Evolutionary conservation across 2,888 invertebrate genomes (phyloP), one percentile per base, ranked within the genome.

Genomic region (Eilema sororculum): DNA sequence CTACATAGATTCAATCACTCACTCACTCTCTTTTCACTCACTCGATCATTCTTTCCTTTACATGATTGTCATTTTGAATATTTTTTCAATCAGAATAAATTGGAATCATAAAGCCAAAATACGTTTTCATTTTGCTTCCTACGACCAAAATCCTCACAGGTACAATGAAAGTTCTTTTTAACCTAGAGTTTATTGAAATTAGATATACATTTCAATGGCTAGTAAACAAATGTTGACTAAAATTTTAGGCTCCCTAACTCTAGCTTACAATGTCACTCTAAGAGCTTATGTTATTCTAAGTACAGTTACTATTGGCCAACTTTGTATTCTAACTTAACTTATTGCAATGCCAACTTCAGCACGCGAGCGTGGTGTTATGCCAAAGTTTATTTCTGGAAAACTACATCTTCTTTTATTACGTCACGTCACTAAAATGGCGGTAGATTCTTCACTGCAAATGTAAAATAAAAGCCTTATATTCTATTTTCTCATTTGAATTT

Each of bases 201-300:
- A 41, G 0, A 4, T 20, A n/a, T n/a, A 1, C 1, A 9, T 52
- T n/a, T 52, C n/a, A 2, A n/a, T n/a, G 20, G n/a, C n/a, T n/a
- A 52, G 8, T 52, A n/a, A 52, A 0, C n/a, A 20, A 46, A 41
- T 41, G 33, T 16, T 52, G 37, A 24, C 22, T 52, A 60, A 28
- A 67, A n/a, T 5, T 41, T 37, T 33, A 28, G 28, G 20, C 46
- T 46, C 57, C 33, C 30, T 33, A n/a, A n/a, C 56, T 57, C 37
- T 41, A 37, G 24, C 33, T 56, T 52, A 67, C 52, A 41, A 22
- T 58, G 41, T 63, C 58, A 41, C 63, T 58, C 58, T 24, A 63
- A 63, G 30, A 63, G 52, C 25, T 37, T 56, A 63, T 28, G 68
- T 62, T 68, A 68, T 68, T 68, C 68, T 57, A 62, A 63, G 57